These are phyloP conservation scores for Alethe castanea DNA, from an alignment of 2,113 vertebrate species.

Conservation along the genomic window DNA sequence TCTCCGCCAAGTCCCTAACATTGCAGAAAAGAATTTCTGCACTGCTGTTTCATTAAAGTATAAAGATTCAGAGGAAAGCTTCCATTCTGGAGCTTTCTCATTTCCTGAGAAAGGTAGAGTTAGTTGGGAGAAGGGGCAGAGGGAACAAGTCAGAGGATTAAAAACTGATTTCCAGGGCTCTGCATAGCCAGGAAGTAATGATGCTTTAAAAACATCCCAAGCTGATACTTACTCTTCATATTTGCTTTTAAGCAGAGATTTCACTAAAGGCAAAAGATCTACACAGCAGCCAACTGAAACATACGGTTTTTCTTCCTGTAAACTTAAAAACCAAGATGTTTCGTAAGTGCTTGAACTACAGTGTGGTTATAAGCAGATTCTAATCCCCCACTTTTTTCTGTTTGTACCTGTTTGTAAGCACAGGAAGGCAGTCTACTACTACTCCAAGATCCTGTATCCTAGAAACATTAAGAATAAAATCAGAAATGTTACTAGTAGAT, in stretches of 20 bases:
- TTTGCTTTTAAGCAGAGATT: conserved; percentile 82
- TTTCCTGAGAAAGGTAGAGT: not conserved
- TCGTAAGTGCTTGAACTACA: conserved; percentile 33
- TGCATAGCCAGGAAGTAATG: not conserved
- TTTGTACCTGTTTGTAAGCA: conserved; percentile 88
- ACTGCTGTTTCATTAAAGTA: not conserved
- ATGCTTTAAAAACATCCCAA: not conserved
- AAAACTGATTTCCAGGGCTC: not conserved
- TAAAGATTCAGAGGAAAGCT: not conserved
- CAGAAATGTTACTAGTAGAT: not conserved
- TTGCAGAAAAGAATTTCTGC: not conserved
- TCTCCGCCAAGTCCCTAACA: not conserved
- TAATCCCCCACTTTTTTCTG: not conserved
- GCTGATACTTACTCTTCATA: conserved; percentile 89
- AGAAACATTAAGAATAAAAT: conserved; percentile 11
- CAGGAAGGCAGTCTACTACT: conserved; percentile 90
- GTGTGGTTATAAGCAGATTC: not conserved
- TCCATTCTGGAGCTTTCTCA: not conserved
- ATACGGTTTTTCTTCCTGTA: conserved; percentile 82
- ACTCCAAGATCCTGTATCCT: conserved; percentile 91
- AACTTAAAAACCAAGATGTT: conserved; percentile 73
- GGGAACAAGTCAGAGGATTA: not conserved
- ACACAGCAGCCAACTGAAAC: conserved; percentile 90
- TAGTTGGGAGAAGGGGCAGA: not conserved
- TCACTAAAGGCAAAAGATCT: conserved; percentile 89